Evolutionary conservation across 2,797 vertebrate species (phyloP).

Genomic region (Myotis planiceps): DNA sequence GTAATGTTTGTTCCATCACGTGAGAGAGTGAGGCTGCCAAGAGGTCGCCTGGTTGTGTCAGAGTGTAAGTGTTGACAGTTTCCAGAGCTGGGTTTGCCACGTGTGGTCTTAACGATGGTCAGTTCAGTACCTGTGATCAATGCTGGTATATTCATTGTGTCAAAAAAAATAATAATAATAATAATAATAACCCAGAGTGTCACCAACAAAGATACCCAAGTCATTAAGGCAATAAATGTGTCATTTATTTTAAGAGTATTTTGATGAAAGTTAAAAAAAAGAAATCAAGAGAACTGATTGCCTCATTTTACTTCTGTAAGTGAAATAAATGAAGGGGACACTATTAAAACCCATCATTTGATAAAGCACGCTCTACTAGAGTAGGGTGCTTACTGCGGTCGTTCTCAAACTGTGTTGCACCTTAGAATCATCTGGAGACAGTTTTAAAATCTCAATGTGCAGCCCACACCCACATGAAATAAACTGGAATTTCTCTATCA

Average conservation of each 20-base stretch:
- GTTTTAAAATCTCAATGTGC: background rate
- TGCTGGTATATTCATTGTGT: background rate
- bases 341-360: background rate
- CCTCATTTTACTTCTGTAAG: background rate
- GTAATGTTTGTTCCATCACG: background rate
- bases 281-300: background rate
- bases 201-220: background rate
- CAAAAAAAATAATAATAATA: background rate
- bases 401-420: background rate
- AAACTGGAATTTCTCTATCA: background rate
- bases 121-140: background rate
- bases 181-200: background rate
- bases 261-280: background rate
- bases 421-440: background rate
- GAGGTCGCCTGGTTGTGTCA: too few species aligned
- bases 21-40: background rate
- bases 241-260: background rate
- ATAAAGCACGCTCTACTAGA: background rate
- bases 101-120: background rate
- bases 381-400: background rate
- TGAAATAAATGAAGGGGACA: accelerated
- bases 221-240: background rate
- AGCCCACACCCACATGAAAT: background rate
- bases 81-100: background rate
- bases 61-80: background rate